Evolutionary conservation across 92 coral and sea anemone species (phyloP), one percentile per base, ranked within the genome.

Genomic region (Chrysogorgia sp.): DNA sequence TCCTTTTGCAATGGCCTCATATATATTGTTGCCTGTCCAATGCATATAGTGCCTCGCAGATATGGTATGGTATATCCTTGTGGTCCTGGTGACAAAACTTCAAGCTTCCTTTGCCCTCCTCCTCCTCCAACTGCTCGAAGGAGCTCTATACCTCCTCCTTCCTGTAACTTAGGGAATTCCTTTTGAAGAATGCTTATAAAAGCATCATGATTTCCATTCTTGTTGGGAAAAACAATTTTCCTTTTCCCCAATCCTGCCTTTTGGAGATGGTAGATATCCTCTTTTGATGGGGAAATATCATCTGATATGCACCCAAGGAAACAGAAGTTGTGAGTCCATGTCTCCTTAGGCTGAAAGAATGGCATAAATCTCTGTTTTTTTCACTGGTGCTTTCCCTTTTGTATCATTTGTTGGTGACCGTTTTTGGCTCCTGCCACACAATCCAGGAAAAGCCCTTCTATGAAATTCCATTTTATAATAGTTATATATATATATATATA

Each of bases 71-170:
- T 15, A 77, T 61, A 77, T 30, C 82, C 82, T 45, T 62, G 41
- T 37, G 71, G 19, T 5, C 82, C 82, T 4, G 43, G 43, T 37
- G 43, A 37, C 43, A 37, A 37, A 5, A 72, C 64, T 26, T 25
- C 22, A 10, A 72, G 79, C 7, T 55, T 50, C 34, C 79, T 72
- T 25, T 52, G 65, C 47, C 79, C 79, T 72, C 65, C 66, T 72
- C 79, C 65, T 26, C 76, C 76, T 72, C 65, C 79, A 47, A 72
- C 45, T 25, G 79, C 79, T 10, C 65, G 79, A 72, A 72, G 79
- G 43, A 72, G 58, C 65, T 72, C 79, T 17, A 72, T 28, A 10
- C 79, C 79, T 15, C 65, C 79, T 37, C 43, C 43, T 37, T 37
- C 43, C 35, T 63, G 61, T 23, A 77, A 25, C 22, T 77, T 77